Conservation (phyloP, 1,140 invertebrate species). For the Parapsyche elsis region DNA sequence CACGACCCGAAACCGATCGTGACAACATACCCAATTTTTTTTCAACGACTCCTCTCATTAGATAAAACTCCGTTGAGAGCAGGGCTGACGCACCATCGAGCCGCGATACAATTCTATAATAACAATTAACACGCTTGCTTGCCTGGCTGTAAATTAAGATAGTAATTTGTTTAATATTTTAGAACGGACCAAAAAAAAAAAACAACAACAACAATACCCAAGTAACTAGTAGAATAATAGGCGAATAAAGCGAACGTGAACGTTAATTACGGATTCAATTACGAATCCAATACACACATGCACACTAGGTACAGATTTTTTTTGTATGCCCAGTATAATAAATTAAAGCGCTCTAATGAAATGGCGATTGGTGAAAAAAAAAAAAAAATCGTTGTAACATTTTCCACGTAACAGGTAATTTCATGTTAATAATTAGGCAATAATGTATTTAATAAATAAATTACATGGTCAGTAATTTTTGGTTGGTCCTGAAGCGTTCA, state of each 20-base stretch:
- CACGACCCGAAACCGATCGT: neutral
- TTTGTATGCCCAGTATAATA: neutral
- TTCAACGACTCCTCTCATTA: neutral
- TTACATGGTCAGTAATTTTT: conserved; percentile 35
- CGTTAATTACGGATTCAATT: conserved; percentile 24
- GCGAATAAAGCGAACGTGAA: conserved; percentile 13
- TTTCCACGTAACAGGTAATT: conserved; percentile 24
- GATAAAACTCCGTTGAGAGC: neutral
- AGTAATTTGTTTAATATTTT: neutral
- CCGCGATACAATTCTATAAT: too few relatives aligned
- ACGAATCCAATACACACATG: neutral
- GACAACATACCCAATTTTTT: neutral
- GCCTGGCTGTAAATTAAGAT: neutral
- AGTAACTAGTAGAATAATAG: neutral
- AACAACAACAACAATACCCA: neutral
- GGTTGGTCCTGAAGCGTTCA: neutral
- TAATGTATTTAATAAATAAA: conserved; percentile 50
- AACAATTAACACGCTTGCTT: neutral
- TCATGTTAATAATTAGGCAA: conserved; percentile 46
- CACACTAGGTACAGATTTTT: neutral
- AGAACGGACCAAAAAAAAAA: neutral
- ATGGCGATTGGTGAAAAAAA: neutral
- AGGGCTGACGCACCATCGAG: neutral
- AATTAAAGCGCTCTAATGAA: neutral
- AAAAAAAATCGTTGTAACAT: conserved; percentile 2